A percentile compares a stretch with the other conserved stretches of the same genome.
Evolutionary conservation across 2,797 vertebrate species (phyloP).

Genomic region (Acipenser oxyrinchus): DNA sequence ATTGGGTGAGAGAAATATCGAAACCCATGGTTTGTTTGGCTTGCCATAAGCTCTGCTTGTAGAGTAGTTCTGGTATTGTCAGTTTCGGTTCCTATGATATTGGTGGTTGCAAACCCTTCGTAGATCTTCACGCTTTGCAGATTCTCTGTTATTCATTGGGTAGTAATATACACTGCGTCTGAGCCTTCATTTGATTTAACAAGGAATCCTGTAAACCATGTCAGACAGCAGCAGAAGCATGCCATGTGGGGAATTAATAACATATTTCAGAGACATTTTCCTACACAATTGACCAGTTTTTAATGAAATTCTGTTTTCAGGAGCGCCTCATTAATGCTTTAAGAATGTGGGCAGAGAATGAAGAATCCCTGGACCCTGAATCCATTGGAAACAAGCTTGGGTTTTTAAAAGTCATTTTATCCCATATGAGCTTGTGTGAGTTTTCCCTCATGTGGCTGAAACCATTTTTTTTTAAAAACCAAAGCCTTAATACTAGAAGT

Average conservation of each 20-base stretch:
- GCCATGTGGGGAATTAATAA: not conserved
- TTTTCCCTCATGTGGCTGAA: not conserved
- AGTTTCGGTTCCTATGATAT: too few relatives aligned
- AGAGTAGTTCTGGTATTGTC: too few relatives aligned
- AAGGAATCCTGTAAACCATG: not conserved
- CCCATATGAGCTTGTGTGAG: not conserved
- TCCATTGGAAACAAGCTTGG: not conserved
- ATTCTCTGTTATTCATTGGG: too few relatives aligned
- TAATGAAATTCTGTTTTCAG: constrained; percentile 1
- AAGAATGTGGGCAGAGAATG: not conserved
- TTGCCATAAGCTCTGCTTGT: too few relatives aligned
- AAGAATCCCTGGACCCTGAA: not conserved
- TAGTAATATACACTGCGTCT: too few relatives aligned
- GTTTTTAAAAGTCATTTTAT: not conserved
- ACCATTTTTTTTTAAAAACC: too few relatives aligned
- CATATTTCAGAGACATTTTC: not conserved
- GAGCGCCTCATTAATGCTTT: constrained; percentile 4
- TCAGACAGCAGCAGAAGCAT: not conserved
- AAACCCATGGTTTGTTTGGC: too few relatives aligned
- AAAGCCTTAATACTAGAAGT: constrained; percentile 6
- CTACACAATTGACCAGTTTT: not conserved
- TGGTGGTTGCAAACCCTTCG: too few relatives aligned
- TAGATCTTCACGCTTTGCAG: too few relatives aligned
- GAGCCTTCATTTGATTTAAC: too few relatives aligned
- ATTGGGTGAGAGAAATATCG: too few relatives aligned